Evolutionary conservation across 2,888 invertebrate species (phyloP).

Genomic region (Leucophora obtusa): DNA sequence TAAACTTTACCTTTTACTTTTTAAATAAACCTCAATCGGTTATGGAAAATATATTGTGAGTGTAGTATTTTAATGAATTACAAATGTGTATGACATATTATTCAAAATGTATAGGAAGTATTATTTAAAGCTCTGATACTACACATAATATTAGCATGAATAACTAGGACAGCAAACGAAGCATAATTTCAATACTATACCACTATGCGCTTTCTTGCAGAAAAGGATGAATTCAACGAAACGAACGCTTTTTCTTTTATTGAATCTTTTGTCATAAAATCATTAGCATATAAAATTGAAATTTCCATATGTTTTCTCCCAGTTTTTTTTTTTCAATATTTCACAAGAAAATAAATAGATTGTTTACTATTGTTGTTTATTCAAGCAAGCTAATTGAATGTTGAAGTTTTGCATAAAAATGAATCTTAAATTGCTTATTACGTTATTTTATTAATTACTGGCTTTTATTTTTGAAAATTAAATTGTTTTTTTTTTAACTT

Average conservation of each 20-base stretch:
- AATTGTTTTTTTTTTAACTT: constrained; percentile 33
- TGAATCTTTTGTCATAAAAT: constrained; percentile 35
- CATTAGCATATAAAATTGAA: not conserved
- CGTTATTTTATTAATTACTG: not conserved
- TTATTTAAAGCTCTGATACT: constrained; percentile 1
- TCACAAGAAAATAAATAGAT: not conserved
- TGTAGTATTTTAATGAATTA: too few relatives aligned
- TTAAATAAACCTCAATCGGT: too few relatives aligned
- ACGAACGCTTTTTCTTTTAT: constrained; percentile 38
- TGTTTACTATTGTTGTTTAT: too few relatives aligned
- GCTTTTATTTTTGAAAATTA: constrained; percentile 1
- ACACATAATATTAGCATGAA: constrained; percentile 56
- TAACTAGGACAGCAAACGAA: constrained; percentile 59
- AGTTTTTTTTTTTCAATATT: not conserved
- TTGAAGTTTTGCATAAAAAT: not conserved
- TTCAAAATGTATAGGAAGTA: too few relatives aligned
- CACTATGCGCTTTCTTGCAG: constrained; percentile 3
- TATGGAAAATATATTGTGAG: too few relatives aligned
- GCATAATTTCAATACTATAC: constrained; percentile 45
- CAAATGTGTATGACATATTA: too few relatives aligned
- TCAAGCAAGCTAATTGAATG: too few relatives aligned
- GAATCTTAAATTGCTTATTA: constrained; percentile 18
- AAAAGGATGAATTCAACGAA: constrained; percentile 50
- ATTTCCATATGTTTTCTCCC: not conserved
- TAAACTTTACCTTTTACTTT: too few relatives aligned